Base-by-base conservation (phyloP, 2,888 invertebrate species). In the Temnothorax unifasciatus region DNA sequence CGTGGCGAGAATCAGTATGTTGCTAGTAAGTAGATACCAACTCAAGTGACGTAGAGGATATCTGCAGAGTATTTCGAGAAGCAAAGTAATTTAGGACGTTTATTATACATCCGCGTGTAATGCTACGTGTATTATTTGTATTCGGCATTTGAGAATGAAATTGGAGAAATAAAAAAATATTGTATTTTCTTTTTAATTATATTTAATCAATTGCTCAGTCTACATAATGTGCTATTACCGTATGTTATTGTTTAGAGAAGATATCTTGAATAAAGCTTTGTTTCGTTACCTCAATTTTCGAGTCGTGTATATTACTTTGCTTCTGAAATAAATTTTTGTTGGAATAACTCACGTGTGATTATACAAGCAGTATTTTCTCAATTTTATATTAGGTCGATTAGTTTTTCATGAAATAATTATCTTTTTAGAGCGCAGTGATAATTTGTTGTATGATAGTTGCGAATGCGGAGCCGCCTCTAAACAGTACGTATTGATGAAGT, bases 391-490 rank as follows among this genome's bases (percentile, higher is more conserved):
- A n/a, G 29, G 4, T 57, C 11, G 9, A 25, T 69, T 77, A 57
- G 34, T 77, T 79, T 44, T 21, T 79, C 2, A 64, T n/a, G 64
- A 85, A n/a, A 83, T 86, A 21, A 64, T 54, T 57, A 75, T 73
- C 44, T 69, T 66, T 91, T 84, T 87, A 92, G 92, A 85, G 85
- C 61, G 81, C 88, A 74, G 71, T 92, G 59, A 83, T 92, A 54
- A 81, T 90, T 66, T 74, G 89, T 41, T 92, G 87, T 83, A 63
- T 90, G 76, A 83, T 91, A 79, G 77, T 89, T 59, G 82, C 86
- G 57, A 87, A 84, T n/a, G 91, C 90, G 9, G 92, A 92, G 69
- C 85, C 90, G 74, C 86, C 90, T 34, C 64, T 89, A n/a, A 90
- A 84, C 68, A 88, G 93, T 93, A 91, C 83, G 92, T 88, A 88